Conservation (phyloP, 2,888 invertebrate species). For the Rhogogaster chlorosoma region DNA sequence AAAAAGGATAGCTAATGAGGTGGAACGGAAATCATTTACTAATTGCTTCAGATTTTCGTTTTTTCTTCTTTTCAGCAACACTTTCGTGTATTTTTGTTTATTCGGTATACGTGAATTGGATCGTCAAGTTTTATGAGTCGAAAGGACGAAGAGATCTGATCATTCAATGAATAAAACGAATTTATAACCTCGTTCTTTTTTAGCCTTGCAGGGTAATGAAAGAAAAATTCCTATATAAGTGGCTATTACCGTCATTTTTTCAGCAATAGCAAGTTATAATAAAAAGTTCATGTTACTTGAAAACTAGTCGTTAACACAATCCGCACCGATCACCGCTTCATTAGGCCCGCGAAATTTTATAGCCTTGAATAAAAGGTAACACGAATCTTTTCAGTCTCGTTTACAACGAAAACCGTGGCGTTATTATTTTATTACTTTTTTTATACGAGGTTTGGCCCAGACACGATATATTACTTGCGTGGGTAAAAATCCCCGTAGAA, state of each 20-base stretch:
- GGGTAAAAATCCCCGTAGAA: not conserved
- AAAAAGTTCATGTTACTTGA: constrained; percentile 25
- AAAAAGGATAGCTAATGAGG: not conserved
- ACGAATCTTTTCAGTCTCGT: constrained; percentile 29
- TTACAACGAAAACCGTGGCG: constrained; percentile 2
- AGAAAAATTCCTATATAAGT: not conserved
- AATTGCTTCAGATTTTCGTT: not conserved
- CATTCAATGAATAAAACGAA: not conserved
- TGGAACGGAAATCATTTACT: constrained; percentile 9
- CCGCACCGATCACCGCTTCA: constrained; percentile 26
- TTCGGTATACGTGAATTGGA: not conserved
- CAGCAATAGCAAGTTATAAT: not conserved
- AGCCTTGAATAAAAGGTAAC: constrained; percentile 38
- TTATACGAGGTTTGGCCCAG: not conserved
- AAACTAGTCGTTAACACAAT: constrained; percentile 36
- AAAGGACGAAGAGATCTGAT: not conserved
- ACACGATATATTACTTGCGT: not conserved
- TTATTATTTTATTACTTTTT: constrained; percentile 36
- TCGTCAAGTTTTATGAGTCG: not conserved
- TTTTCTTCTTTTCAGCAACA: not conserved
- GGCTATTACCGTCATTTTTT: not conserved
- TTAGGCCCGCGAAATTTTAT: constrained; percentile 32
- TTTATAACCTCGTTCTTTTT: constrained; percentile 9
- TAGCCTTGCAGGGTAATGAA: not conserved
- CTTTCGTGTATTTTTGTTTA: not conserved